A percentile compares a stretch with the other conserved stretches of the same genome.
Evolutionary conservation across 2,113 vertebrate genomes (phyloP).

Genomic region (Colossoma macropomum): DNA sequence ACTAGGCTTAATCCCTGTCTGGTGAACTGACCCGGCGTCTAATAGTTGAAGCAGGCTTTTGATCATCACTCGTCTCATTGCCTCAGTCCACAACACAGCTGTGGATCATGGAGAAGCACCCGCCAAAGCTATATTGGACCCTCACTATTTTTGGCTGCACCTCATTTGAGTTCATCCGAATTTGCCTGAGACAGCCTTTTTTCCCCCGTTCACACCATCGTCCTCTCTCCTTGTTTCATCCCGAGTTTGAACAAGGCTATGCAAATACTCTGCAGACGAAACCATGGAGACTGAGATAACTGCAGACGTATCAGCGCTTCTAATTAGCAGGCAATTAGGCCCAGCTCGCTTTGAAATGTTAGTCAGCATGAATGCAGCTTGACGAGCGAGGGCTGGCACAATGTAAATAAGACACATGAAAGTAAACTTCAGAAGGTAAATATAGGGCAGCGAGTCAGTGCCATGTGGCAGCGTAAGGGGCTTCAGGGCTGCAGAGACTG

Average conservation of each 20-base stretch:
- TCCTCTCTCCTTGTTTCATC: neutral
- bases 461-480: neutral
- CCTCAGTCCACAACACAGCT: conserved; percentile 19
- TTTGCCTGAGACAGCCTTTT: conserved; percentile 12
- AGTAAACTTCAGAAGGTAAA: conserved; percentile 20
- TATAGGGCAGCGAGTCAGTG: conserved; percentile 29
- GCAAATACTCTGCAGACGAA: conserved; percentile 30
- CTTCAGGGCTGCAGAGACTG: neutral
- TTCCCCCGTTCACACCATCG: neutral
- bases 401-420: conserved; percentile 57
- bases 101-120: conserved; percentile 15
- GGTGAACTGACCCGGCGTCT: no score
- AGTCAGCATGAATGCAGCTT: conserved; percentile 58
- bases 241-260: conserved; percentile 20
- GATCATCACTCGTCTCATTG: neutral
- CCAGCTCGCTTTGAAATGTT: conserved; percentile 67
- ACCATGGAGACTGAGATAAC: conserved; percentile 43
- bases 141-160: conserved; percentile 32
- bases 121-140: conserved; percentile 20
- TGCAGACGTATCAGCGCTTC: conserved; percentile 52
- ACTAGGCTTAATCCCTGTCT: no score
- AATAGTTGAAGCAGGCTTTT: no score
- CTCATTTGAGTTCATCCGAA: conserved; percentile 33
- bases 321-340: conserved; percentile 70
- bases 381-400: conserved; percentile 49